Conservation (phyloP, 2,888 invertebrate species). For the Parascotia fuliginaria region DNA sequence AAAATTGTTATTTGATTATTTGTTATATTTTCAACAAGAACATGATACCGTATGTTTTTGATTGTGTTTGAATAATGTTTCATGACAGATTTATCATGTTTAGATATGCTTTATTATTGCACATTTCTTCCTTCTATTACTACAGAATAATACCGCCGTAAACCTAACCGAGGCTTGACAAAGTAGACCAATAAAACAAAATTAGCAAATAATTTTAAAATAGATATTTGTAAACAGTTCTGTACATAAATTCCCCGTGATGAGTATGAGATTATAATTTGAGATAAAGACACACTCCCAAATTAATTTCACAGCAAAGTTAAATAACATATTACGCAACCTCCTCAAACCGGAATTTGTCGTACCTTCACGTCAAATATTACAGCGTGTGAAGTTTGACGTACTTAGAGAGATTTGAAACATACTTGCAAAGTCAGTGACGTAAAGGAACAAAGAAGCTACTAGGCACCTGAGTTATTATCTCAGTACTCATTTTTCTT, state of each 20-base stretch:
- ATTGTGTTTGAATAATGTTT: too few relatives aligned
- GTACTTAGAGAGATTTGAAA: constrained; percentile 25
- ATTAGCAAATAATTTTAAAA: too few relatives aligned
- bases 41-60: too few relatives aligned
- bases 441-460: constrained; percentile 12
- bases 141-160: too few relatives aligned
- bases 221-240: constrained; percentile 7
- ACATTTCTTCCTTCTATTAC: too few relatives aligned
- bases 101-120: too few relatives aligned
- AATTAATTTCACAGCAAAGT: constrained; percentile 8
- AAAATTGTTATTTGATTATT: background rate
- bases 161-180: too few relatives aligned
- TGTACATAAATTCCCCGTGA: background rate
- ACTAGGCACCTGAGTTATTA: constrained; percentile 44
- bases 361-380: constrained; percentile 11
- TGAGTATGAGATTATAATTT: constrained; percentile 4
- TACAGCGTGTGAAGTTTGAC: constrained; percentile 15
- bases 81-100: too few relatives aligned
- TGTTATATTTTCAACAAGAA: too few relatives aligned
- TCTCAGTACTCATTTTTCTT: constrained; percentile 62
- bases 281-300: constrained; percentile 5
- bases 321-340: constrained; percentile 18
- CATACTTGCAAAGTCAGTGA: constrained; percentile 33
- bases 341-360: constrained; percentile 4
- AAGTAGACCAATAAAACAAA: too few relatives aligned